Evolutionary conservation across 2,888 invertebrate species (phyloP).

Genomic region (Drosophila testacea): DNA sequence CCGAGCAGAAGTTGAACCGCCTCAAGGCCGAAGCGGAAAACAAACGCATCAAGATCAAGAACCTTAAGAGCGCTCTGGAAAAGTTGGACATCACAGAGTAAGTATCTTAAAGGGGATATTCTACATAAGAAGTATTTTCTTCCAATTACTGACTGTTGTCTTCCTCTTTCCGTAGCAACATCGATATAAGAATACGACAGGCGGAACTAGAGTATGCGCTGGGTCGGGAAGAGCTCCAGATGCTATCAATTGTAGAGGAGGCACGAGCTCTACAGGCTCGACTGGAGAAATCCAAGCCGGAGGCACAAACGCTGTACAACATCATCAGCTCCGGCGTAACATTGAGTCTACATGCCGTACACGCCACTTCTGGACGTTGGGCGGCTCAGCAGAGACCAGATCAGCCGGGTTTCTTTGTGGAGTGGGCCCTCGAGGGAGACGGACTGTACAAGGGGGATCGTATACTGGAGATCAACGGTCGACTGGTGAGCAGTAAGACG

Average conservation of each 20-base stretch:
- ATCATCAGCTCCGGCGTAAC: slow-evolving; percentile 85
- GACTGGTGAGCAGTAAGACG: slow-evolving; percentile 89
- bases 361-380: slow-evolving; percentile 90
- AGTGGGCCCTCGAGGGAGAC: slow-evolving; percentile 93
- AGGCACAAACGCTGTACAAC: slow-evolving; percentile 87
- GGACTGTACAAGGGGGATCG: slow-evolving; percentile 91
- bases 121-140: not conserved
- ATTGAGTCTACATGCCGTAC: slow-evolving; percentile 88
- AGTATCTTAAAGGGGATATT: slow-evolving; percentile 83
- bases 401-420: slow-evolving; percentile 89
- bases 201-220: slow-evolving; percentile 95
- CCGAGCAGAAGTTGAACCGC: slow-evolving; percentile 88
- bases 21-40: slow-evolving; percentile 90
- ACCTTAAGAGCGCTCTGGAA: slow-evolving; percentile 92
- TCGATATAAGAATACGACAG: slow-evolving; percentile 94
- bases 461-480: slow-evolving; percentile 93
- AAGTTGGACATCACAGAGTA: slow-evolving; percentile 95
- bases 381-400: slow-evolving; percentile 90
- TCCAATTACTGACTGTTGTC: not conserved
- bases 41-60: slow-evolving; percentile 92
- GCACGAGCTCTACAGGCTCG: slow-evolving; percentile 91
- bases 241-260: slow-evolving; percentile 93
- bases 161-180: slow-evolving; percentile 87
- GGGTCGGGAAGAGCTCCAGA: slow-evolving; percentile 94
- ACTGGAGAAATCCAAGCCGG: slow-evolving; percentile 89